Evolutionary conservation across 2,797 vertebrate genomes (phyloP).

Genomic region (Peromyscus aztecus): DNA sequence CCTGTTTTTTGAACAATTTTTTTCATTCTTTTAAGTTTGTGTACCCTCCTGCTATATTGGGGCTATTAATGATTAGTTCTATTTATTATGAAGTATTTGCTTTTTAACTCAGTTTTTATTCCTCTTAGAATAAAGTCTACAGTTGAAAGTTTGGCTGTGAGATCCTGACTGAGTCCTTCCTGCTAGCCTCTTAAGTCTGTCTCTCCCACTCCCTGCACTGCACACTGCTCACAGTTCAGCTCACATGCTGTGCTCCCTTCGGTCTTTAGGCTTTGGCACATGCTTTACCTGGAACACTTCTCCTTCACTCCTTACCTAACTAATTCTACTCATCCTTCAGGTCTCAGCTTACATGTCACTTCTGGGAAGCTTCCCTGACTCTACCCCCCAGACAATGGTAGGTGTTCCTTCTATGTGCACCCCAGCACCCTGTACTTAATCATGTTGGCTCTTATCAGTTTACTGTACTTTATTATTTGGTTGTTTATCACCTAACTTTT

Average conservation of each 20-base stretch:
- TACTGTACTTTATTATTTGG: constrained; percentile 56
- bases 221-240: constrained; percentile 66
- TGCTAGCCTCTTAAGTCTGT: constrained; percentile 58
- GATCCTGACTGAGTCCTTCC: constrained; percentile 54
- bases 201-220: constrained; percentile 59
- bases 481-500: constrained; percentile 44
- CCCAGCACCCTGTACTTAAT: constrained; percentile 13
- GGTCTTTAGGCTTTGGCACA: constrained; percentile 74
- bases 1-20: constrained; percentile 34
- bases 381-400: constrained; percentile 75
- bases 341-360: constrained; percentile 78
- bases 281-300: constrained; percentile 72
- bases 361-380: constrained; percentile 78
- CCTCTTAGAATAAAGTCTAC: constrained; percentile 59
- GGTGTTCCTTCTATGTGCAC: constrained; percentile 59
- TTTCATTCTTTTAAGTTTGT: constrained; percentile 36
- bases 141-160: constrained; percentile 58
- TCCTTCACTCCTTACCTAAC: constrained; percentile 70
- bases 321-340: constrained; percentile 80
- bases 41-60: constrained; percentile 54
- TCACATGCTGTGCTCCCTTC: constrained; percentile 58
- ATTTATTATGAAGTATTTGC: constrained; percentile 54
- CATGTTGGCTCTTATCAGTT: constrained; percentile 44
- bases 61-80: constrained; percentile 56
- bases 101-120: constrained; percentile 61